Base-by-base conservation (phyloP, 2,113 vertebrate genomes). In the Nesogale talazaci region DNA sequence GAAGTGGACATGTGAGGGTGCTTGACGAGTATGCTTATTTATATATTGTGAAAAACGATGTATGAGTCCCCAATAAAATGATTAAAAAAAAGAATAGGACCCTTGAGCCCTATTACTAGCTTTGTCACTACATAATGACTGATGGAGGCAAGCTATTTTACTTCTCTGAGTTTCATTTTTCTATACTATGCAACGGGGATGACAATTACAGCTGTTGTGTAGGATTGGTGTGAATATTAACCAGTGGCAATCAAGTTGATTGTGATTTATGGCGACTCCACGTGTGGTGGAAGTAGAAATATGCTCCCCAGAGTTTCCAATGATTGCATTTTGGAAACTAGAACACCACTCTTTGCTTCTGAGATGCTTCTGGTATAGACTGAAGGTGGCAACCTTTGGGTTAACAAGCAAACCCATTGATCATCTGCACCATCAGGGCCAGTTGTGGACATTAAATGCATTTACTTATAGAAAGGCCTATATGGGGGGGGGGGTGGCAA, bases 381-480 rank as follows among this genome's bases (percentile, higher is more conserved):
- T 11, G 36, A 34, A 72, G 34, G 19, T 34, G 20, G 6, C 34
- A 72, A 72, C 34, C n/a, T 72, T 38, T 36, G 34, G n/a, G 70
- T 72, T 72, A 72, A 36, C 70, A 72, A 36, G 8, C 7, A 36
- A 72, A 34, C 20, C 20, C 9, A 8, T n/a, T 34, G 20, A 36
- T 34, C 4, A 17, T 72, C 22, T 36, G 70, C 34, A 36, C 34
- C 70, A 36, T 7, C 19, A 36, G 34, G 20, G 15, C 42, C 46
- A 25, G 23, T 78, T 86, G 46, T 90, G 52, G 88, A 63, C 61
- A 84, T 91, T 75, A 74, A 92, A 46, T 56, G 61, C 84, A 65
- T 89, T 92, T 88, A 80, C 74, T 78, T 63, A 34, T 38, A 79
- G 74, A 75, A 88, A 93, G n/a, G n/a, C n/a, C n/a, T n/a, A n/a